A percentile compares a stretch with the other conserved stretches of the same genome.
Evolutionary conservation across 2,888 invertebrate species (phyloP).

Genomic region (Cheilosia pagana): DNA sequence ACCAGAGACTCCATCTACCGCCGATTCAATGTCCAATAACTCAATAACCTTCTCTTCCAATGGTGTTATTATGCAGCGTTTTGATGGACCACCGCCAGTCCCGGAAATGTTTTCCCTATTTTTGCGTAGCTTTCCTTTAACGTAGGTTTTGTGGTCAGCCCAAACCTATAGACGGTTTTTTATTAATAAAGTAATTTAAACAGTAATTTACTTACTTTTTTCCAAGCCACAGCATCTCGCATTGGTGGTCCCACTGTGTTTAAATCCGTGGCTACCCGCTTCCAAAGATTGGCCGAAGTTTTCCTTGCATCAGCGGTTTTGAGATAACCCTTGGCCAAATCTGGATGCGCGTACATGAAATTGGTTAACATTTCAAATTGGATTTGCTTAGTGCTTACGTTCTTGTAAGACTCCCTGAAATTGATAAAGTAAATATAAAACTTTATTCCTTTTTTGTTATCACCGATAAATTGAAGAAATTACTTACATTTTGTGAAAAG

Average conservation of each 20-base stretch:
- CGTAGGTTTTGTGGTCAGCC: constrained; percentile 10
- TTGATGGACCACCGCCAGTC: constrained; percentile 15
- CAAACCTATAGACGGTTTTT: constrained; percentile 16
- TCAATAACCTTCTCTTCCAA: constrained; percentile 15
- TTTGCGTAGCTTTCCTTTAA: constrained; percentile 10
- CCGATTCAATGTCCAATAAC: background rate
- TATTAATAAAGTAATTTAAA: constrained; percentile 1
- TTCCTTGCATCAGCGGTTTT: constrained; percentile 11
- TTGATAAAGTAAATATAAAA: constrained; percentile 3
- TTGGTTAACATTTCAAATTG: background rate
- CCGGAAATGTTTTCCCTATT: constrained; percentile 19
- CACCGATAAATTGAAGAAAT: constrained; percentile 4
- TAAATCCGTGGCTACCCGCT: constrained; percentile 14
- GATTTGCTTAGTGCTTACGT: background rate
- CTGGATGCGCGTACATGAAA: background rate
- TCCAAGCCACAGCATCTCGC: constrained; percentile 1
- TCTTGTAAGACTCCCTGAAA: background rate
- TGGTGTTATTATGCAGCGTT: constrained; percentile 1
- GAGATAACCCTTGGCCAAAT: background rate
- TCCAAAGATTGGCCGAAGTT: constrained; percentile 16
- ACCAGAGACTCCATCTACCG: constrained; percentile 4
- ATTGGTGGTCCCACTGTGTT: constrained; percentile 17
- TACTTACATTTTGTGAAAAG: background rate
- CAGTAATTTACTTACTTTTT: background rate
- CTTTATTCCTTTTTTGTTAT: background rate